phyloP scores from a whole-genome alignment of 2,113 vertebrate species.

The Ariopsis seemanni region DNA sequence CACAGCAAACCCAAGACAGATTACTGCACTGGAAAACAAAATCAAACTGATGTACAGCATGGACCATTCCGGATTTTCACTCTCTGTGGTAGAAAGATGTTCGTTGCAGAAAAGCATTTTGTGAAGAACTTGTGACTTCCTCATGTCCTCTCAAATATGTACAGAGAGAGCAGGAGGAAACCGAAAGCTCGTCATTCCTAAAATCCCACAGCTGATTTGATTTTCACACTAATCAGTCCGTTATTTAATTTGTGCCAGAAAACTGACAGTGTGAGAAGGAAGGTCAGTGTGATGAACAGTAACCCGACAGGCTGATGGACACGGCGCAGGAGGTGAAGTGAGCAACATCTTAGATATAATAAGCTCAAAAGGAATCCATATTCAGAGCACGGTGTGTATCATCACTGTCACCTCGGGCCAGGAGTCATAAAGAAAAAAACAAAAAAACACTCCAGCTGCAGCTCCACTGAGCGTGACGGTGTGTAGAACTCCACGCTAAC shows the following conservation, averaged over 20 bases:
- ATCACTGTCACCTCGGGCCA: not conserved
- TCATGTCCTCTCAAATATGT: not conserved
- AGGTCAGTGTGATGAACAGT: not conserved
- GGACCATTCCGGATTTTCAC: not conserved
- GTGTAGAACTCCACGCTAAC: not conserved
- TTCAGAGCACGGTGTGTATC: not conserved
- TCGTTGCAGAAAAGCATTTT: not conserved
- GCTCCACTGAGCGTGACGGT: not conserved
- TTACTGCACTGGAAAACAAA: not conserved
- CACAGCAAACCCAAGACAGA: constrained; percentile 20
- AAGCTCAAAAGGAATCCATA: not conserved
- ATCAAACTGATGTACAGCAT: not conserved
- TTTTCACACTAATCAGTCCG: not conserved
- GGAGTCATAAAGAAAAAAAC: not conserved
- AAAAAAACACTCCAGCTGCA: too few species aligned
- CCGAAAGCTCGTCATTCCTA: not conserved
- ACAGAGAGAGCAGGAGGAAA: not conserved
- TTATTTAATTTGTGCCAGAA: not conserved
- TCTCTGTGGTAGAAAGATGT: not conserved
- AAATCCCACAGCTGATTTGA: not conserved
- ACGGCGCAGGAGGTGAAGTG: not conserved
- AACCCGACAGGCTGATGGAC: not conserved
- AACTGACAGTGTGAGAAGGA: not conserved
- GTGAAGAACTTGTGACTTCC: not conserved
- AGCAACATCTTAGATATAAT: not conserved